Evolutionary conservation across 2,797 vertebrate genomes (phyloP).

Genomic region (Leontopithecus rosalia): DNA sequence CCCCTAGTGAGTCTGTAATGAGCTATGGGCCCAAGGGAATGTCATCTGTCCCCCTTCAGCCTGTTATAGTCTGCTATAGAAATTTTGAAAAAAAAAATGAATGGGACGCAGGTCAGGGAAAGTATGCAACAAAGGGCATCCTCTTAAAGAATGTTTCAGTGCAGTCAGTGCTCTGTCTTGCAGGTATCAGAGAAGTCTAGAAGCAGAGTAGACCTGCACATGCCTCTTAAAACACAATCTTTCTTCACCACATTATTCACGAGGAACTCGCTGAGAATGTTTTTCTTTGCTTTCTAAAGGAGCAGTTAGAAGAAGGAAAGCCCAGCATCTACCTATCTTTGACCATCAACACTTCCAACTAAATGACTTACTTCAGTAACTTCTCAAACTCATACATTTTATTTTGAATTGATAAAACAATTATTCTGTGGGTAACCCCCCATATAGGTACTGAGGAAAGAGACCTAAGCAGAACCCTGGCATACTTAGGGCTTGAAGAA

Average conservation of each 20-base stretch:
- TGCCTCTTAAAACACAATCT: neutral
- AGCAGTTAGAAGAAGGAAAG: slow-evolving; percentile 74
- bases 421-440: neutral
- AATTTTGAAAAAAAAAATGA: too few species aligned
- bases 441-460: too few species aligned
- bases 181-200: neutral
- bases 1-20: too few species aligned
- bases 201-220: neutral
- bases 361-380: slow-evolving; percentile 92
- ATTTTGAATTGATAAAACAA: neutral
- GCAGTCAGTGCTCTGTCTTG: neutral
- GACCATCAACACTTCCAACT: slow-evolving; percentile 90
- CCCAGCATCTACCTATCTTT: slow-evolving; percentile 88
- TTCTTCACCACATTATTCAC: neutral
- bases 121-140: neutral
- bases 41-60: neutral
- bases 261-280: neutral
- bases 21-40: too few species aligned
- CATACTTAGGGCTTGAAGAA: too few species aligned
- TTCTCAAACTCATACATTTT: slow-evolving; percentile 78
- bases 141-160: neutral
- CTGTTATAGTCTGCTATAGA: neutral
- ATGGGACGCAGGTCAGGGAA: neutral
- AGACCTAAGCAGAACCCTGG: too few species aligned
- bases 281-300: neutral